phyloP scores from a whole-genome alignment of 2,888 invertebrate species.

The Dasypogon diadema region DNA sequence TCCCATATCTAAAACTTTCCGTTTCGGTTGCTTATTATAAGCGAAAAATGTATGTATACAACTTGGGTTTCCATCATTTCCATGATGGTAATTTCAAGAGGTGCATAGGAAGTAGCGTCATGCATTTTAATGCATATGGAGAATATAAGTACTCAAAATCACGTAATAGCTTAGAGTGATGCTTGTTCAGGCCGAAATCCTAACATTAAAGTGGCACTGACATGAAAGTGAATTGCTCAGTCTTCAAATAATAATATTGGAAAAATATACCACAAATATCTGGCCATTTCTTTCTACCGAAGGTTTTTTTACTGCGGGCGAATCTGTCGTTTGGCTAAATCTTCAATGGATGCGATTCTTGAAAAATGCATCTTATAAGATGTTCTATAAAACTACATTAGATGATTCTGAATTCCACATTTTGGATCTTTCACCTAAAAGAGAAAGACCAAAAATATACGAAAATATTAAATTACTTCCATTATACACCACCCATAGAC shows the following conservation, averaged over 20 bases:
- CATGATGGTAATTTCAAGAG: constrained; percentile 59
- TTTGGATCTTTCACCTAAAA: not conserved
- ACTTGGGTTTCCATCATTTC: constrained; percentile 60
- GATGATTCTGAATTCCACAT: constrained; percentile 17
- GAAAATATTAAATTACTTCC: constrained; percentile 2
- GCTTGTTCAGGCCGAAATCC: constrained; percentile 5
- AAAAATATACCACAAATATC: not conserved
- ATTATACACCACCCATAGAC: not conserved
- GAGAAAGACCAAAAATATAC: not conserved
- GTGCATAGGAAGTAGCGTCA: constrained; percentile 57
- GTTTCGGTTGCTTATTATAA: constrained; percentile 36
- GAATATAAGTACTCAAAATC: constrained; percentile 20
- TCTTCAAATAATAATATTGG: constrained; percentile 7
- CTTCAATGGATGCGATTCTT: constrained; percentile 22
- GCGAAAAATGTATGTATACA: constrained; percentile 58
- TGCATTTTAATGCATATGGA: constrained; percentile 29
- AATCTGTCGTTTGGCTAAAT: not conserved
- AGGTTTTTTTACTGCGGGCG: constrained; percentile 5
- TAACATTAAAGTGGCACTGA: constrained; percentile 8
- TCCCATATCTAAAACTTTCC: not conserved
- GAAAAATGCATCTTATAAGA: constrained; percentile 28
- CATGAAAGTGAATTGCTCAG: constrained; percentile 17
- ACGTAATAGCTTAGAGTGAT: not conserved
- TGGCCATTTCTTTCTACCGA: not conserved
- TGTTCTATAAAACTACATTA: constrained; percentile 34